phyloP scores from a whole-genome alignment of 2,113 vertebrate genomes.

The Pipra filicauda region DNA sequence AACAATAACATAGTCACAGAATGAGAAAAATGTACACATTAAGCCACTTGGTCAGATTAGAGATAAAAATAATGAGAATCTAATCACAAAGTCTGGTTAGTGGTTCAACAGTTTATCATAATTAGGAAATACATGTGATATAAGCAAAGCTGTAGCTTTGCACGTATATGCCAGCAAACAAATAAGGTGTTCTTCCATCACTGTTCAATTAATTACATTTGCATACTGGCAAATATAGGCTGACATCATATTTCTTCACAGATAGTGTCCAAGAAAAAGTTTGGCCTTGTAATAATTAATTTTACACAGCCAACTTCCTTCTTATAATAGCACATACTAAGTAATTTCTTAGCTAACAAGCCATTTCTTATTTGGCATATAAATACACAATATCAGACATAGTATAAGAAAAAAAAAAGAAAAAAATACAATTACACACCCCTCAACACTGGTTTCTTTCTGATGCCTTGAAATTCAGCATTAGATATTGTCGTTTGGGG shows the following conservation, averaged over 20 bases:
- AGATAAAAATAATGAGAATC: background rate
- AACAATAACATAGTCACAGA: background rate
- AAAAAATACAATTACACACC: slow-evolving; percentile 37
- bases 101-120: background rate
- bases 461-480: slow-evolving; percentile 16
- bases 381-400: background rate
- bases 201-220: background rate
- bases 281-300: background rate
- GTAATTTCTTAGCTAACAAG: background rate
- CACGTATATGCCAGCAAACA: background rate
- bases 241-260: background rate
- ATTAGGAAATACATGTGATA: background rate
- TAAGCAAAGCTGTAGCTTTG: background rate
- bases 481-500: background rate
- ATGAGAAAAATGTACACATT: background rate
- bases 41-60: background rate
- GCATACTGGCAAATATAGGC: background rate
- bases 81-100: background rate
- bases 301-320: background rate
- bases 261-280: background rate
- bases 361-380: background rate
- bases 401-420: background rate
- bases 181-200: background rate
- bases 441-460: slow-evolving; percentile 41
- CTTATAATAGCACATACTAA: background rate